Evolutionary conservation across 2,888 invertebrate species (phyloP).

Genomic region (Apotomis turbidana): DNA sequence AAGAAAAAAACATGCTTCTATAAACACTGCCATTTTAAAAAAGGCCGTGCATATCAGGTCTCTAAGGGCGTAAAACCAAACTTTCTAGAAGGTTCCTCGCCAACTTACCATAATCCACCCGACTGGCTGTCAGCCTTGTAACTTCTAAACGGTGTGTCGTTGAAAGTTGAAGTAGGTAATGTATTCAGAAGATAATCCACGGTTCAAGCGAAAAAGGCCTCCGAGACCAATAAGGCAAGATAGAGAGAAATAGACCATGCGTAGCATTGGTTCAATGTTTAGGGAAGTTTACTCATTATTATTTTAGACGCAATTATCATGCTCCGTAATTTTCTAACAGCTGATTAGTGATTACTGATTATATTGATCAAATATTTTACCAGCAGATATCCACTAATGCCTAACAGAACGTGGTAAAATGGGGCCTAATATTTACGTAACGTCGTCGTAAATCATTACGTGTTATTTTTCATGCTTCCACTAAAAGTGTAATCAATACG

Average conservation of each 20-base stretch:
- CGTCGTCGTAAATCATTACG: too few relatives aligned
- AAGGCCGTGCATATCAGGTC: slow-evolving; percentile 26
- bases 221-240: slow-evolving; percentile 31
- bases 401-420: too few relatives aligned
- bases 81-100: slow-evolving; percentile 34
- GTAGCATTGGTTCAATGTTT: too few relatives aligned
- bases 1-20: neutral
- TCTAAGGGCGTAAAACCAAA: slow-evolving; percentile 31
- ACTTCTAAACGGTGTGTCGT: slow-evolving; percentile 41
- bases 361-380: too few relatives aligned
- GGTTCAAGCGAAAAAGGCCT: slow-evolving; percentile 37
- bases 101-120: slow-evolving; percentile 41
- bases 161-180: slow-evolving; percentile 36
- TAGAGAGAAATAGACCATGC: slow-evolving; percentile 8
- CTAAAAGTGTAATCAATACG: too few relatives aligned
- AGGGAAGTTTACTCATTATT: too few relatives aligned
- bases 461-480: too few relatives aligned
- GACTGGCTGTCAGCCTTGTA: slow-evolving; percentile 38
- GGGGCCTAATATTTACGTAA: too few relatives aligned
- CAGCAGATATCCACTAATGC: too few relatives aligned
- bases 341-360: too few relatives aligned
- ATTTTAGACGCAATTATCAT: too few relatives aligned
- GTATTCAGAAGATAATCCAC: slow-evolving; percentile 39
- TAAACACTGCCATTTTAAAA: slow-evolving; percentile 26
- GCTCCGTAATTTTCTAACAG: too few relatives aligned